Evolutionary conservation across 2,113 vertebrate genomes (phyloP), one percentile per base, ranked within the genome.

Genomic region (Sceloporus tristichus): DNA sequence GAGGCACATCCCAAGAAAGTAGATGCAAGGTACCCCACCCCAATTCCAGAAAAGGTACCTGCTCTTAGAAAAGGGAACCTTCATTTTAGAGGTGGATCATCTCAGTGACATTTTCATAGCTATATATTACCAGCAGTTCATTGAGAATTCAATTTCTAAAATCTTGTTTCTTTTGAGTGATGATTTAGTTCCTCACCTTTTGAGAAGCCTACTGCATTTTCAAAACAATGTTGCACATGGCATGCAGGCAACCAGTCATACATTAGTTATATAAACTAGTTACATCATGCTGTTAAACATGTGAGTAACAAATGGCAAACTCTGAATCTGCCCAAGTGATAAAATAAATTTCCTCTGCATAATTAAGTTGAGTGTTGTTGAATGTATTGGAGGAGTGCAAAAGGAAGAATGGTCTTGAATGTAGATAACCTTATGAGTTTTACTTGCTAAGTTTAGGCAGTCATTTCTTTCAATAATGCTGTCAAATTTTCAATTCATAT

Each of bases 201-300:
- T 48, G 29, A 54, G 82, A 83, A 77, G 29, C 53, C n/a, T 86
- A 40, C 23, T 86, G 34, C n/a, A 18, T 86, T 70, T 40, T 59
- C 87, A 83, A 4, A 27, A n/a, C n/a, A 77, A n/a, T 21, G 74
- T 82, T 48, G 65, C 80, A 83, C 87, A 38, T 77, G 74, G n/a
- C n/a, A 78, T 77, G 9, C 73, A 56, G 25, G 62, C 74, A 83
- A 27, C 59, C 81, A 82, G 74, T 70, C 85, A 83, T 66, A 83
- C 34, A 62, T 70, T 59, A 83, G 85, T 86, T 86, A 79, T 27
- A 86, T 86, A 86, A 86, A 86, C 85, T 70, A 86, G 85, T 86
- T 86, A 27, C 40, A 70, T 86, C 85, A 86, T 79, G 75, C 62
- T 86, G 62, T 62, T 79, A 79, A 79, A 86, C 85, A 86, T 86